These are phyloP conservation scores for Ganaspis brasiliensis DNA, from an alignment of 2,888 invertebrate species.

Conservation along the genomic window DNA sequence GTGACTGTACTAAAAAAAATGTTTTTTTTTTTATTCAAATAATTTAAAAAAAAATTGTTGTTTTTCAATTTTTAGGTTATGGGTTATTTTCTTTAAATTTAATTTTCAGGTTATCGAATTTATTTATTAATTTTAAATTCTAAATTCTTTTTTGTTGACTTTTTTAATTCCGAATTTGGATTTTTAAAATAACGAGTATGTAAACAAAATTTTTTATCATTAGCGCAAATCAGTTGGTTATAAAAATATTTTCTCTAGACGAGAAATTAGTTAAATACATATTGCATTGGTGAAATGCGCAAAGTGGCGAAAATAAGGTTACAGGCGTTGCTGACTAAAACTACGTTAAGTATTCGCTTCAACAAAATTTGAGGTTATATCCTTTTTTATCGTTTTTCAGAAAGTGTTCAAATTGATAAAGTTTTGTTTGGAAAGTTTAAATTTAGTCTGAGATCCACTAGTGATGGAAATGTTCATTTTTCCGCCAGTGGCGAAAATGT, in stretches of 20 bases:
- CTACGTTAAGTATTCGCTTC: slow-evolving; percentile 24
- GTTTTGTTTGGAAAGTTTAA: neutral
- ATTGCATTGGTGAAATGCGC: slow-evolving; percentile 35
- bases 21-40: neutral
- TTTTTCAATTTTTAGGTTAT: no score
- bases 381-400: neutral
- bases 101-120: no score
- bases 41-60: no score
- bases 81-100: no score
- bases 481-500: no score
- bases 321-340: slow-evolving; percentile 30
- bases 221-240: neutral
- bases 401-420: neutral
- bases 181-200: no score
- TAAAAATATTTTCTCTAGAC: neutral
- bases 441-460: no score
- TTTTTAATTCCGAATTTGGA: no score
- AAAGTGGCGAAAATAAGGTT: slow-evolving; percentile 15
- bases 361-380: neutral
- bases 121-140: no score
- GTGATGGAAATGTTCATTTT: no score
- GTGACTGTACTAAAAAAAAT: neutral
- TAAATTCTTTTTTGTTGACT: no score
- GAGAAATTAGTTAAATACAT: slow-evolving; percentile 12
- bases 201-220: no score